A percentile compares a stretch with the other conserved stretches of the same genome.
These are phyloP conservation scores for Epizoanthus fatuus DNA, from an alignment of 92 coral and sea anemone genomes.

Conservation along the genomic window DNA sequence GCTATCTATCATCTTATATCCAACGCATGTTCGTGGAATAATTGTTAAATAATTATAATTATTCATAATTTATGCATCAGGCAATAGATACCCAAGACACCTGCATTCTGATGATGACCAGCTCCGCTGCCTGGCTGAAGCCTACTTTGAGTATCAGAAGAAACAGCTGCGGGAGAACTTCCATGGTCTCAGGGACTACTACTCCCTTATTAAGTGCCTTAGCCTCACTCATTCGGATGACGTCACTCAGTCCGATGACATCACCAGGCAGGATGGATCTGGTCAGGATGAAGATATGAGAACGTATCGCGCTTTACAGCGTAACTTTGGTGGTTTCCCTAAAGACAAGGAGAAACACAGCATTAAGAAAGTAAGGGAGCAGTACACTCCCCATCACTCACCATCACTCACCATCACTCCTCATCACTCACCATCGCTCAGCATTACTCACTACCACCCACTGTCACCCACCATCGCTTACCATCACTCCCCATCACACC, in stretches of 20 bases:
- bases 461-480: too few species aligned
- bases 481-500: too few species aligned
- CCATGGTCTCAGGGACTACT: constrained; percentile 59
- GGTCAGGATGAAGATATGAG: constrained; percentile 24
- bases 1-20: too few species aligned
- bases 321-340: constrained; percentile 60
- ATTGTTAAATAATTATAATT: background rate
- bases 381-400: background rate
- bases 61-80: constrained; percentile 2
- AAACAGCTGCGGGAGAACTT: constrained; percentile 44
- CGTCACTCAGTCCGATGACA: constrained; percentile 7
- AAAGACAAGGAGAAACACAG: constrained; percentile 17
- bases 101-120: constrained; percentile 20
- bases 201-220: constrained; percentile 55
- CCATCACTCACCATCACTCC: too few species aligned
- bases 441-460: too few species aligned
- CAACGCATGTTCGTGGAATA: too few species aligned
- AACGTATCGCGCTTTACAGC: constrained; percentile 49
- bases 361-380: constrained; percentile 24
- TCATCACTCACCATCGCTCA: too few species aligned
- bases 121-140: constrained; percentile 53
- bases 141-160: constrained; percentile 51
- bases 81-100: constrained; percentile 1
- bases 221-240: constrained; percentile 31
- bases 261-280: background rate